These are phyloP conservation scores for Adrianichthys oophorus DNA, from an alignment of 2,797 vertebrate genomes.

Conservation along the genomic window DNA sequence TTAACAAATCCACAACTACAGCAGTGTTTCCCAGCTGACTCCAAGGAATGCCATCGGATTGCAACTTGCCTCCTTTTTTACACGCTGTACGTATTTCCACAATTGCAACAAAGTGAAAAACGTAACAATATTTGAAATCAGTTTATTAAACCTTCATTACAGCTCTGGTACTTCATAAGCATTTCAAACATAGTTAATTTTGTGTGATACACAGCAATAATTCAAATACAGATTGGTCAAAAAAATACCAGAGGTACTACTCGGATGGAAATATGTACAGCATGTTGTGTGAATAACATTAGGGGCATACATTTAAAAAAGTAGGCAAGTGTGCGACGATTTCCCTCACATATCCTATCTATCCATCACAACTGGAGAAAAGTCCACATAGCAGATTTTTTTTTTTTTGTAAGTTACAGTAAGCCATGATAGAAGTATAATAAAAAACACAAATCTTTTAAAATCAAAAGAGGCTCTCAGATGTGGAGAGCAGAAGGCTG, in stretches of 20 bases:
- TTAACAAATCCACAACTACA: slow-evolving; percentile 25
- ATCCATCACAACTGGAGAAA: slow-evolving; percentile 41
- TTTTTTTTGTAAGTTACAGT: no score
- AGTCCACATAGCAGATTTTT: no score
- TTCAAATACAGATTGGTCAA: background rate
- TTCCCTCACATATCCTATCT: slow-evolving; percentile 26
- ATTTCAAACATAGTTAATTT: no score
- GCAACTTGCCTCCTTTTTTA: slow-evolving; percentile 59
- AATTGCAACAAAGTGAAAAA: background rate
- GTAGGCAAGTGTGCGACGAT: slow-evolving; percentile 59
- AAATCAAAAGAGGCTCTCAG: background rate
- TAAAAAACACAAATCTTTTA: background rate
- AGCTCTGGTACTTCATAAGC: background rate
- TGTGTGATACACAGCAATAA: background rate
- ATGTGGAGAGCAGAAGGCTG: slow-evolving; percentile 42
- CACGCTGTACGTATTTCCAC: slow-evolving; percentile 60
- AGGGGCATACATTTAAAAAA: slow-evolving; percentile 42
- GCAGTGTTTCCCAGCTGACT: slow-evolving; percentile 15
- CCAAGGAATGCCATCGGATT: slow-evolving; percentile 25
- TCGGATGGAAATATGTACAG: slow-evolving; percentile 63
- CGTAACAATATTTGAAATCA: background rate
- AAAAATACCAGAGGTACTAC: background rate
- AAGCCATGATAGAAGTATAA: background rate
- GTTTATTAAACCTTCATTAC: background rate
- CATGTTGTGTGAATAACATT: slow-evolving; percentile 48